Evolutionary conservation across 2,113 vertebrate species (phyloP).

Genomic region (Melanotaenia duboulayi): DNA sequence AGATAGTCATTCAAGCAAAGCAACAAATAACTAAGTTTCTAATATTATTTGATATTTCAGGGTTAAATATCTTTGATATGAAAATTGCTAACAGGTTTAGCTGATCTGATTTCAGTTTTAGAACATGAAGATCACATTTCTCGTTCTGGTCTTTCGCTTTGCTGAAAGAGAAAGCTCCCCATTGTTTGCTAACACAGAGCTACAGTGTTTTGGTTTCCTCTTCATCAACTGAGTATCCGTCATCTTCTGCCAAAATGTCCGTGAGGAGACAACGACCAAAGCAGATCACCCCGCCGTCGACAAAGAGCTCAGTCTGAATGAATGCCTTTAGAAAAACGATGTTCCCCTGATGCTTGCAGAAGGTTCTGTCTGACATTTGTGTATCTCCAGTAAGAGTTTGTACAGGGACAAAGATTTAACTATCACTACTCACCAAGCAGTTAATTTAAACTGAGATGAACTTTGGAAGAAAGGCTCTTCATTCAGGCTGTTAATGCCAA

Average conservation of each 20-base stretch:
- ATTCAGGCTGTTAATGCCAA: conserved; percentile 68
- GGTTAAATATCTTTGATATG: conserved; percentile 46
- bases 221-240: conserved; percentile 83
- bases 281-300: conserved; percentile 39
- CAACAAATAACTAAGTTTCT: conserved; percentile 24
- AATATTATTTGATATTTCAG: not conserved
- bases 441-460: conserved; percentile 81
- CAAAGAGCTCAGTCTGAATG: conserved; percentile 27
- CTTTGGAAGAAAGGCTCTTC: conserved; percentile 72
- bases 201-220: conserved; percentile 84
- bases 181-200: conserved; percentile 84
- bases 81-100: conserved; percentile 32
- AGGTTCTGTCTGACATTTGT: conserved; percentile 20
- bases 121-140: conserved; percentile 82
- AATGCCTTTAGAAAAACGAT: conserved; percentile 36
- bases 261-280: conserved; percentile 84
- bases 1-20: conserved; percentile 30
- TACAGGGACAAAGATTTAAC: conserved; percentile 34
- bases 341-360: conserved; percentile 31
- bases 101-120: conserved; percentile 32
- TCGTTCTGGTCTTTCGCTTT: conserved; percentile 57
- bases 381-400: conserved; percentile 20
- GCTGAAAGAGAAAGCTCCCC: conserved; percentile 85
- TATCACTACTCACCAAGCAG: conserved; percentile 61
- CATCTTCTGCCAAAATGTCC: conserved; percentile 89